Evolutionary conservation across 2,797 vertebrate genomes (phyloP), one percentile per base, ranked within the genome.

Genomic region (Rhadinocentrus ornatus): DNA sequence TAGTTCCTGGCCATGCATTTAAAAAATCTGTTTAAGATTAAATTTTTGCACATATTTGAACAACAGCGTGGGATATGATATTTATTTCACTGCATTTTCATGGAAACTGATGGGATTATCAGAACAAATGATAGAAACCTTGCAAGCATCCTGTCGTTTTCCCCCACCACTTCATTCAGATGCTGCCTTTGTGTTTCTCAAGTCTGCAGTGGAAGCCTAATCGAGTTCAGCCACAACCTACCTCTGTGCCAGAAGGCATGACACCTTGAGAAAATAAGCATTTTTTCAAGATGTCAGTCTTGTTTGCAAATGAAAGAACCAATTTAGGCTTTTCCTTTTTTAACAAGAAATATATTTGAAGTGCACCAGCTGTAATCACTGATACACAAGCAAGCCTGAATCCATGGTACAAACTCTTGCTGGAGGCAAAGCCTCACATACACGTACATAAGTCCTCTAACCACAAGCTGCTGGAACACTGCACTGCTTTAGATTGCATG

Each of bases 201-300:
- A 34, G 59, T 41, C 55, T 54, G 66, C 39, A 55, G 15, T 22
- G 71, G 37, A 71, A 63, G 39, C 70, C 82, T 84, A 79, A 88
- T 84, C 87, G 82, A 86, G 85, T 85, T 86, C 66, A 82, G 68
- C 75, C 80, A 77, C 69, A 65, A 24, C 20, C 56, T 64, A 74
- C 67, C 69, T 68, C 64, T 53, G 67, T 55, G 69, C 63, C 69
- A 59, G 66, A 71, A 39, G 70, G 84, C 78, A 74, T 65, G 77
- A 82, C 80, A 83, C 69, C 76, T 71, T 61, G 69, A 76, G 80
- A 61, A 84, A 88, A 89, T 58, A 82, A n/a, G 63, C 83, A 63
- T 77, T 66, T 58, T 75, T 69, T 63, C 26, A 63, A 79, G 53
- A 77, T 67, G 80, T 85, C 77, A 77, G 65, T 73, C 71, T 69